phyloP scores from a whole-genome alignment of 2,888 invertebrate species.

The Ophraella communa region DNA sequence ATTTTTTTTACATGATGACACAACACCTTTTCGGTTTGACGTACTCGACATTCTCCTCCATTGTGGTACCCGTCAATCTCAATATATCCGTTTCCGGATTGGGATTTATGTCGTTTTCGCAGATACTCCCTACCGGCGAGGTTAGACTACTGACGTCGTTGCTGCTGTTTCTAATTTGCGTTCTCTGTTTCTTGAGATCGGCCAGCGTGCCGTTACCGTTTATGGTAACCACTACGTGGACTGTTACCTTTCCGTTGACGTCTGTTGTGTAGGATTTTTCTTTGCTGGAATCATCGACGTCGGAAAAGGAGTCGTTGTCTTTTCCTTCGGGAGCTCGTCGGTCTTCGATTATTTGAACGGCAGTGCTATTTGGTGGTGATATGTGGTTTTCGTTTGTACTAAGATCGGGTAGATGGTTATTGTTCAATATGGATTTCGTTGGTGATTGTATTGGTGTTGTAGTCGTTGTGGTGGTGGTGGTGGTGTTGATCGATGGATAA shows the following conservation, averaged over 20 bases:
- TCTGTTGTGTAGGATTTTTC: slow-evolving; percentile 70
- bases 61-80: slow-evolving; percentile 73
- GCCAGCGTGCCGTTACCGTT: slow-evolving; percentile 81
- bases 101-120: slow-evolving; percentile 62
- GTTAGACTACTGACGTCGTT: slow-evolving; percentile 57
- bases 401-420: slow-evolving; percentile 38
- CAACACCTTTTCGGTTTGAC: slow-evolving; percentile 76
- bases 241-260: slow-evolving; percentile 77
- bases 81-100: slow-evolving; percentile 62
- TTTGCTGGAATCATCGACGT: slow-evolving; percentile 64
- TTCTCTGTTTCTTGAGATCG: slow-evolving; percentile 91
- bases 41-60: slow-evolving; percentile 80
- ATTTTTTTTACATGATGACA: slow-evolving; percentile 57
- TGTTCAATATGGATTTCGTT: slow-evolving; percentile 38
- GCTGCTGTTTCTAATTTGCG: slow-evolving; percentile 77
- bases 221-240: slow-evolving; percentile 76
- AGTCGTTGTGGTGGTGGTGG: not conserved
- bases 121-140: slow-evolving; percentile 57
- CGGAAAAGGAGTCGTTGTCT: slow-evolving; percentile 74
- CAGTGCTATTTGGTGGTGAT: slow-evolving; percentile 25
- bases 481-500: not conserved
- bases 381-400: slow-evolving; percentile 32
- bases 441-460: slow-evolving; percentile 11
- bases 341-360: slow-evolving; percentile 44
- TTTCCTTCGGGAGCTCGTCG: slow-evolving; percentile 82